Conservation (phyloP, 2,888 invertebrate genomes). For the Zaprionus bogoriensis region DNA sequence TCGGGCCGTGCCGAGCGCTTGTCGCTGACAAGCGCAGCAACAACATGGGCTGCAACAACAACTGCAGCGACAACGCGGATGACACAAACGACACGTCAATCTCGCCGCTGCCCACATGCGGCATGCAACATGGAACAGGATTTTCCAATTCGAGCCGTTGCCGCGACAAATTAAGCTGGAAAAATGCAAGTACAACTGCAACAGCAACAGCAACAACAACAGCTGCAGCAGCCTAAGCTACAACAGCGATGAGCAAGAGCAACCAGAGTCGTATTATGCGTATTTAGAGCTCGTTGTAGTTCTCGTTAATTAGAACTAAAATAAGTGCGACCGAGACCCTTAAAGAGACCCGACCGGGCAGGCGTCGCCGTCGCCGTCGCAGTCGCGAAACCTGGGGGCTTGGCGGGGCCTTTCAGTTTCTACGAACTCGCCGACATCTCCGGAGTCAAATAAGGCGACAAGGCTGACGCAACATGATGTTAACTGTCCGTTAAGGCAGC, state of each 20-base stretch:
- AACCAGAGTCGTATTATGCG: constrained; percentile 21
- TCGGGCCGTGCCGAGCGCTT: constrained; percentile 5
- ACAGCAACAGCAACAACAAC: constrained; percentile 11
- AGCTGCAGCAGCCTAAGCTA: constrained; percentile 11
- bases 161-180: constrained; percentile 74
- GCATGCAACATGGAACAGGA: constrained; percentile 68
- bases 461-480: constrained; percentile 62
- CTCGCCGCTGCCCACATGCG: constrained; percentile 66
- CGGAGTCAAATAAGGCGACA: constrained; percentile 56
- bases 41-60: constrained; percentile 20
- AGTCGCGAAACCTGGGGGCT: too few species aligned
- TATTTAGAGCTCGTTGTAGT: constrained; percentile 59
- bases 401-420: constrained; percentile 58
- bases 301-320: constrained; percentile 73
- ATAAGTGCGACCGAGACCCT: constrained; percentile 44
- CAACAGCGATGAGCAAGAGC: constrained; percentile 13
- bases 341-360: constrained; percentile 1
- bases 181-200: constrained; percentile 57
- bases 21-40: constrained; percentile 11
- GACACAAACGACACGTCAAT: constrained; percentile 76
- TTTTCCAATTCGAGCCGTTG: constrained; percentile 65
- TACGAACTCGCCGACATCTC: constrained; percentile 63
- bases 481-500: constrained; percentile 67
- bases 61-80: constrained; percentile 45
- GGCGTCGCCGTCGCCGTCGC: not conserved